A percentile compares a stretch with the other conserved stretches of the same genome.
Conservation (phyloP, 2,888 invertebrate species). For the Zele albiditarsus region DNA sequence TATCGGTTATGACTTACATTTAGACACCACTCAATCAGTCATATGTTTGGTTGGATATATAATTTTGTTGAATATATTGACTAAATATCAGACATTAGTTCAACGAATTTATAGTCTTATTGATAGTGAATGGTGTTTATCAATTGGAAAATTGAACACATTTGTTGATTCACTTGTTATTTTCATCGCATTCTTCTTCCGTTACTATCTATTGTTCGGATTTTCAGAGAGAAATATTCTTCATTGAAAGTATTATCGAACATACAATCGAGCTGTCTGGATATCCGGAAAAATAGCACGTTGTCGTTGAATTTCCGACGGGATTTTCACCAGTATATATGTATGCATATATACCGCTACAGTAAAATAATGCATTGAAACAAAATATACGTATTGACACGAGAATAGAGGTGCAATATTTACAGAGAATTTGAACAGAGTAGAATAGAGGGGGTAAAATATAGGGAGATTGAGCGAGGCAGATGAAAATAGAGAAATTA, state of each 20-base stretch:
- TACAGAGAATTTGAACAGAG: background rate
- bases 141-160: too few species aligned
- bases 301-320: constrained; percentile 27
- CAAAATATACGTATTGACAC: background rate
- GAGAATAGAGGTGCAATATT: background rate
- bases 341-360: constrained; percentile 4
- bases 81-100: background rate
- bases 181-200: background rate
- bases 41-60: background rate
- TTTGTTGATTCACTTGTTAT: background rate
- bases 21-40: constrained; percentile 7
- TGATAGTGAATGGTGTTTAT: background rate
- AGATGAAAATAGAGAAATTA: background rate
- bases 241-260: constrained; percentile 14
- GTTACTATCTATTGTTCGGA: background rate
- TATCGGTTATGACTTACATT: constrained; percentile 20
- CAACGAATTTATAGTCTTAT: background rate
- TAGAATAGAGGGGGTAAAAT: background rate
- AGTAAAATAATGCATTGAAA: background rate
- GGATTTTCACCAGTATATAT: constrained; percentile 11
- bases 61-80: background rate
- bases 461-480: background rate
- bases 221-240: background rate
- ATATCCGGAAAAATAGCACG: background rate
- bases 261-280: constrained; percentile 21